phyloP scores from a whole-genome alignment of 1,140 invertebrate genomes.

The Brachionus manjavacas region DNA sequence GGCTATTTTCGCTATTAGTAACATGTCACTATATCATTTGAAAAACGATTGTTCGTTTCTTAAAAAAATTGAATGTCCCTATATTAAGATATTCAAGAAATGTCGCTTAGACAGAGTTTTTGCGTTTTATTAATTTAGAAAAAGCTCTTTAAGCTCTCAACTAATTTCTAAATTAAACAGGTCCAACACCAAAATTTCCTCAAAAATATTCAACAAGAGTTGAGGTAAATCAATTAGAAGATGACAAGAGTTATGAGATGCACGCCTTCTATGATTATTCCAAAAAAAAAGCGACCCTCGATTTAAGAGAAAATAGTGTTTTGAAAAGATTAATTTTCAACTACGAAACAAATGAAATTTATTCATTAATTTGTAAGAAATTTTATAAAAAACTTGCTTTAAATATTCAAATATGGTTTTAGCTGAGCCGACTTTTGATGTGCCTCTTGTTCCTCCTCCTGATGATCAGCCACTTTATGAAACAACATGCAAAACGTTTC shows the following conservation, averaged over 20 bases:
- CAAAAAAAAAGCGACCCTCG: conserved; percentile 11
- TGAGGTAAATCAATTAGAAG: conserved; percentile 26
- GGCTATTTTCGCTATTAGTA: no score
- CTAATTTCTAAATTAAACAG: background rate
- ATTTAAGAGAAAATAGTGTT: background rate
- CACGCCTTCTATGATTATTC: background rate
- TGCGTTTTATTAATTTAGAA: background rate
- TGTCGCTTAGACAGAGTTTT: no score
- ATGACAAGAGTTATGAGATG: conserved; percentile 24
- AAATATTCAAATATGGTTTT: background rate
- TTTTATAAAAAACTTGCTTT: background rate
- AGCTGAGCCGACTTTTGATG: background rate
- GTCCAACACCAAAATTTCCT: background rate
- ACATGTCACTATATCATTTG: no score
- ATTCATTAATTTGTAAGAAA: background rate
- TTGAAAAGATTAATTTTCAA: conserved; percentile 17
- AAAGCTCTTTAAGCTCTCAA: background rate
- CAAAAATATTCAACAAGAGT: conserved; percentile 20
- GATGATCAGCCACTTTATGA: background rate
- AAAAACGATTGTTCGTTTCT: no score
- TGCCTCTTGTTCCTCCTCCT: conserved; percentile 9
- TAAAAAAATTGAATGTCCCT: no score
- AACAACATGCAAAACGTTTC: background rate
- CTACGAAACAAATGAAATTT: conserved; percentile 34
- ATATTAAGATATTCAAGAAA: no score